Evolutionary conservation across 2,113 vertebrate species (phyloP).

Genomic region (Odocoileus virginianus): DNA sequence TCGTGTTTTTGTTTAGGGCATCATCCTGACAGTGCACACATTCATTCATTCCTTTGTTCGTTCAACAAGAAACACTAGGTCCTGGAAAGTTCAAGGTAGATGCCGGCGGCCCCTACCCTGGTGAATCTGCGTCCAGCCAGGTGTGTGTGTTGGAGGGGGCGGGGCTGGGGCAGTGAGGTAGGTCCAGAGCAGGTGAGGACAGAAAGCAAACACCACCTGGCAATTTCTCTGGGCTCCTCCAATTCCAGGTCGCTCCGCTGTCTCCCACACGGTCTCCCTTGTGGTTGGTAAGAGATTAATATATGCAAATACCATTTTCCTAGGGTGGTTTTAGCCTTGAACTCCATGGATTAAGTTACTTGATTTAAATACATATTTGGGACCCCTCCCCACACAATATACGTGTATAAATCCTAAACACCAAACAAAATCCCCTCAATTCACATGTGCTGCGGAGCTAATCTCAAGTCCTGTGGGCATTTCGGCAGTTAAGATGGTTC

Average conservation of each 20-base stretch:
- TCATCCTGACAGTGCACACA: accelerated
- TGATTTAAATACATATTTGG: constrained; percentile 71
- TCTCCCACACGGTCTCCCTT: neutral
- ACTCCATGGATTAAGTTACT: constrained; percentile 74
- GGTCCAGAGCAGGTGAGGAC: neutral
- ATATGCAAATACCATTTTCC: constrained; percentile 69
- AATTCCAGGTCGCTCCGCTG: accelerated
- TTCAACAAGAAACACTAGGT: accelerated
- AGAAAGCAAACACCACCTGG: neutral
- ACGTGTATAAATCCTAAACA: constrained; percentile 55
- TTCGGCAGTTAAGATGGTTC: constrained; percentile 66
- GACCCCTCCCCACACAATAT: neutral
- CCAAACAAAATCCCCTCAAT: constrained; percentile 70
- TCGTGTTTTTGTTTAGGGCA: accelerated
- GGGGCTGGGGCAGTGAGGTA: accelerated
- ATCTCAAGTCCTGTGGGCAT: constrained; percentile 74
- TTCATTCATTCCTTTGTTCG: accelerated
- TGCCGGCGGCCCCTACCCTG: accelerated
- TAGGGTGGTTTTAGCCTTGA: constrained; percentile 58
- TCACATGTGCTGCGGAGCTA: constrained; percentile 57
- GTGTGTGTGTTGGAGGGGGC: neutral
- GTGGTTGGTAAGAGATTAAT: constrained; percentile 29
- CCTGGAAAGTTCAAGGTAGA: accelerated
- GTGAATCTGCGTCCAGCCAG: neutral
- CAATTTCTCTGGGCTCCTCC: neutral